Evolutionary conservation across 2,888 invertebrate species (phyloP).

Genomic region (Drymonia ruficornis): DNA sequence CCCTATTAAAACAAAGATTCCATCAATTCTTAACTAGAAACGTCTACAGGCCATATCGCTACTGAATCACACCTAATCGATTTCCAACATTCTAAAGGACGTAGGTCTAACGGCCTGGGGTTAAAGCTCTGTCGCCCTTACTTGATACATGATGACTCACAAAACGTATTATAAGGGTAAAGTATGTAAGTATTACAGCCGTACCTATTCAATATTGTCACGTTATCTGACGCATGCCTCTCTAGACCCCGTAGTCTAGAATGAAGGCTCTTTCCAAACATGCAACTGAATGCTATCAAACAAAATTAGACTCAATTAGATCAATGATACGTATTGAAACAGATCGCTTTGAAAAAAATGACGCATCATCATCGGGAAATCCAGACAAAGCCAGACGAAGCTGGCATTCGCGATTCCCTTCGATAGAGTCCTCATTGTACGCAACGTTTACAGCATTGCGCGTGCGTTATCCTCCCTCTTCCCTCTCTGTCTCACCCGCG

Average conservation of each 20-base stretch:
- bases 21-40: not conserved
- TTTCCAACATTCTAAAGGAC: slow-evolving; percentile 21
- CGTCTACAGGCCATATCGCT: slow-evolving; percentile 6
- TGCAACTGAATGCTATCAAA: slow-evolving; percentile 14
- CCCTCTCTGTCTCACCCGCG: slow-evolving; percentile 52
- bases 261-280: slow-evolving; percentile 13
- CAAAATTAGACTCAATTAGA: slow-evolving; percentile 33
- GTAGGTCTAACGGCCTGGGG: slow-evolving; percentile 13
- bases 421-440: slow-evolving; percentile 71
- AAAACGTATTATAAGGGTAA: slow-evolving; percentile 25
- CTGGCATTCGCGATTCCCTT: slow-evolving; percentile 74
- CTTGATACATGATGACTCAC: slow-evolving; percentile 32
- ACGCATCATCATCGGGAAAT: slow-evolving; percentile 80
- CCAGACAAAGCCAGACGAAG: slow-evolving; percentile 80
- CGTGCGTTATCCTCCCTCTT: slow-evolving; percentile 73
- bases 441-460: slow-evolving; percentile 74
- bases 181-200: slow-evolving; percentile 18
- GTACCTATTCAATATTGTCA: slow-evolving; percentile 7
- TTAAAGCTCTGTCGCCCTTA: slow-evolving; percentile 26
- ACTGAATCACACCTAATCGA: slow-evolving; percentile 27
- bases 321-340: slow-evolving; percentile 34
- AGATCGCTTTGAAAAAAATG: slow-evolving; percentile 54
- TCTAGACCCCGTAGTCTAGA: slow-evolving; percentile 11
- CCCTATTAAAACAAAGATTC: no score
- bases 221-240: not conserved